Evolutionary conservation across 2,888 invertebrate species (phyloP), one percentile per base, ranked within the genome.

Genomic region (Endotricha flammealis): DNA sequence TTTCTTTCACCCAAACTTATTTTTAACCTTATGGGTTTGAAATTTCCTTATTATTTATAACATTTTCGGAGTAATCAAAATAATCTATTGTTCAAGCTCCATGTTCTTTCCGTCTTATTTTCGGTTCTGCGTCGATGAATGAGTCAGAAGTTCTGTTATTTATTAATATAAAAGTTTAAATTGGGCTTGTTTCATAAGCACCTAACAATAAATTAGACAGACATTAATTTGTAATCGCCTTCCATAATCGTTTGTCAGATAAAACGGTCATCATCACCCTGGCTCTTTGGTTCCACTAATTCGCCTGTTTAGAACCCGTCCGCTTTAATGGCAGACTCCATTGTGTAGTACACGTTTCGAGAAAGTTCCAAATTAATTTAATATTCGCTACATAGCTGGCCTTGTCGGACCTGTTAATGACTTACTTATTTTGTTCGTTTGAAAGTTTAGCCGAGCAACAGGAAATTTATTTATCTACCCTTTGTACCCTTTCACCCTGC

Each of bases 321-420:
- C 51, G 46, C 45, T 51, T 51, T 70, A 70, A 71, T 63, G 53
- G 57, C 49, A 48, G 44, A 46, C 39, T 54, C 57, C 56, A 56
- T 71, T 66, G 62, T 68, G n/a, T 65, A n/a, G 58, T 60, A 53
- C 50, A 44, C 48, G 53, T 57, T 61, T 54, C 48, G 52, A 44
- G 51, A 71, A 76, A 76, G 71, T 78, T 75, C 49, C 57, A 73
- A 75, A 75, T 76, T 70, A 67, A 72, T 74, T 74, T 68, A 69
- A 74, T 66, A 66, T 70, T 71, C 53, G 56, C 57, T 67, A 64
- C 57, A 59, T 48, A 55, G 56, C 56, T 46, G 42, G 53, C 52
- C 56, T 56, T 53, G 57, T 58, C 50, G 55, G 48, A 55, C 48
- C 55, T 54, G 57, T 54, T 66, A 67, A 70, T 64, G 60, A 71